phyloP scores from a whole-genome alignment of 2,113 vertebrate species.

The Gambusia holbrooki region DNA sequence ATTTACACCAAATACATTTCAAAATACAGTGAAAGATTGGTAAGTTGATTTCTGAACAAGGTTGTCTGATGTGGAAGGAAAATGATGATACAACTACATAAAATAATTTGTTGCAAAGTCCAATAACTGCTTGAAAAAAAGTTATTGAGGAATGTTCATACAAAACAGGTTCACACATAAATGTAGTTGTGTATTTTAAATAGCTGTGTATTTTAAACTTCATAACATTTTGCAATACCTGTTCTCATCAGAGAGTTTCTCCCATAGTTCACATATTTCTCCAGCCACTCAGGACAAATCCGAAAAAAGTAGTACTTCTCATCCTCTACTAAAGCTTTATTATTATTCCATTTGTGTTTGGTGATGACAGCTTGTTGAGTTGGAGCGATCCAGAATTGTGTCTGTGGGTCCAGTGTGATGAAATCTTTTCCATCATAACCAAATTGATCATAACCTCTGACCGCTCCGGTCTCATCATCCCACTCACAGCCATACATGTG shows the following conservation, averaged over 20 bases:
- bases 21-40: too few relatives aligned
- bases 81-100: not conserved
- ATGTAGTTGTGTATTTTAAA: not conserved
- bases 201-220: not conserved
- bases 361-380: rapidly evolving
- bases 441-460: too few relatives aligned
- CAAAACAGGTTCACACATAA: not conserved
- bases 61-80: not conserved
- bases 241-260: slow-evolving; percentile 16
- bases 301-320: slow-evolving; percentile 21
- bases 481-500: too few relatives aligned
- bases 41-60: not conserved
- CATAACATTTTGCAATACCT: slow-evolving; percentile 6
- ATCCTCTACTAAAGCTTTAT: rapidly evolving
- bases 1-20: not conserved
- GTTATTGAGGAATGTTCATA: not conserved
- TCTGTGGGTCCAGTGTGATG: slow-evolving; percentile 32
- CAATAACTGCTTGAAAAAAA: not conserved
- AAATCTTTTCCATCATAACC: too few relatives aligned
- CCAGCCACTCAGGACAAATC: slow-evolving; percentile 52
- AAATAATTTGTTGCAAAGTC: not conserved
- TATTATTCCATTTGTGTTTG: slow-evolving; percentile 3
- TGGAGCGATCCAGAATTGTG: not conserved
- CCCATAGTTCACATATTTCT: slow-evolving; percentile 44
- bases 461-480: too few relatives aligned